Evolutionary conservation across 2,888 invertebrate genomes (phyloP).

Genomic region (Suillia variegata): DNA sequence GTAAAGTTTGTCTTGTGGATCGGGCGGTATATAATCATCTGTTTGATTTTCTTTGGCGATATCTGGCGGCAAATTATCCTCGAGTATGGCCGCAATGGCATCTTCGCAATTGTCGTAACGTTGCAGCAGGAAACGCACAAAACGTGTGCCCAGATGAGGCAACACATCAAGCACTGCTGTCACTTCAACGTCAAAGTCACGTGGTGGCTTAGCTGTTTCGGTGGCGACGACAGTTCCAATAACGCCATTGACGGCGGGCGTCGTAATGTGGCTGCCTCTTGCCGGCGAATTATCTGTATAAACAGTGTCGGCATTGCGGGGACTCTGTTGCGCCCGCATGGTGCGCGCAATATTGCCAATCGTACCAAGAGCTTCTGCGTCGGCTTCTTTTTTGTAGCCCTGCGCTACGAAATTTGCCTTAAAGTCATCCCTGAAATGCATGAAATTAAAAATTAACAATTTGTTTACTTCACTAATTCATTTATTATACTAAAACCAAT

Average conservation of each 20-base stretch:
- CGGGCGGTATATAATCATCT: constrained; percentile 70
- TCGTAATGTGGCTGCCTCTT: background rate
- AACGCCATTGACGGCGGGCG: background rate
- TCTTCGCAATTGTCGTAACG: constrained; percentile 76
- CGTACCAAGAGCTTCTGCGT: constrained; percentile 22
- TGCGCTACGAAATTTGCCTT: constrained; percentile 48
- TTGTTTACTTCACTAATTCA: too few species aligned
- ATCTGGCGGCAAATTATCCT: constrained; percentile 64
- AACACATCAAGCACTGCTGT: constrained; percentile 66
- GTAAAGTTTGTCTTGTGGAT: constrained; percentile 65
- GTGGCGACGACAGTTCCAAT: background rate
- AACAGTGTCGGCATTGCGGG: background rate
- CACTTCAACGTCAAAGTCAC: constrained; percentile 61
- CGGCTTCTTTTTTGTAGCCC: constrained; percentile 42
- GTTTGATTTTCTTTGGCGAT: constrained; percentile 62
- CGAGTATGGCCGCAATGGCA: constrained; percentile 83
- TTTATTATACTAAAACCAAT: too few species aligned
- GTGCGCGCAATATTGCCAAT: constrained; percentile 13
- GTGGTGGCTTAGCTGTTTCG: constrained; percentile 10
- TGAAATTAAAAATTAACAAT: too few species aligned
- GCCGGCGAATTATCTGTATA: background rate
- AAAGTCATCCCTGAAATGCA: constrained; percentile 32
- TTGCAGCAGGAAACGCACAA: constrained; percentile 74
- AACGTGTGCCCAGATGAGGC: constrained; percentile 80
- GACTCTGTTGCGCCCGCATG: background rate